phyloP scores from a whole-genome alignment of 1,140 invertebrate genomes.

The Chrysomallon squamiferum region DNA sequence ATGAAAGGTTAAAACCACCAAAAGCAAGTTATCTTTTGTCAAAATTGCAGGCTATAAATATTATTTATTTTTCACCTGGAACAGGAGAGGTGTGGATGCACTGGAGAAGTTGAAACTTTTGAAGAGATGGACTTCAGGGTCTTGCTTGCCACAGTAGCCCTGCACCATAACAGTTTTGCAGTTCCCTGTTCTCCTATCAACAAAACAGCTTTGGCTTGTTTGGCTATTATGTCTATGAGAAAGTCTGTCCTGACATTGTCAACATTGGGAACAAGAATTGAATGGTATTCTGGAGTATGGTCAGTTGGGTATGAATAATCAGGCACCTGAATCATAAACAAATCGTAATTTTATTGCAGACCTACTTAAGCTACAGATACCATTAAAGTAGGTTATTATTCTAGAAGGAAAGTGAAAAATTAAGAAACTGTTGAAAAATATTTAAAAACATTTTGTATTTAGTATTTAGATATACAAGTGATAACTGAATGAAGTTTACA shows the following conservation, averaged over 20 bases:
- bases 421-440: no score
- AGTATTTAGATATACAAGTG: no score
- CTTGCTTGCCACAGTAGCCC: slow-evolving; percentile 90
- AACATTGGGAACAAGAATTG: slow-evolving; percentile 90
- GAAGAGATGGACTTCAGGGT: slow-evolving; percentile 84
- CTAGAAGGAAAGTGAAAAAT: no score
- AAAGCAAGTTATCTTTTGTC: no score
- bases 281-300: slow-evolving; percentile 85
- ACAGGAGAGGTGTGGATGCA: slow-evolving; percentile 92
- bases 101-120: slow-evolving; percentile 96
- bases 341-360: neutral
- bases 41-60: no score
- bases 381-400: no score
- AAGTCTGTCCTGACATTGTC: slow-evolving; percentile 94
- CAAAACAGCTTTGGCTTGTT: slow-evolving; percentile 83
- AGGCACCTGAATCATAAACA: slow-evolving; percentile 69
- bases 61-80: no score
- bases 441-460: no score
- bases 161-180: slow-evolving; percentile 96
- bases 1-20: no score
- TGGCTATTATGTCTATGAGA: slow-evolving; percentile 86
- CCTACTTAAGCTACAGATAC: no score
- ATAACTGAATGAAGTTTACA: no score
- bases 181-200: slow-evolving; percentile 95
- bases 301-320: slow-evolving; percentile 87